A percentile compares a stretch with the other conserved stretches of the same genome.
Evolutionary conservation across 1,140 invertebrate genomes (phyloP).

Genomic region (Drosophila tsacasi): DNA sequence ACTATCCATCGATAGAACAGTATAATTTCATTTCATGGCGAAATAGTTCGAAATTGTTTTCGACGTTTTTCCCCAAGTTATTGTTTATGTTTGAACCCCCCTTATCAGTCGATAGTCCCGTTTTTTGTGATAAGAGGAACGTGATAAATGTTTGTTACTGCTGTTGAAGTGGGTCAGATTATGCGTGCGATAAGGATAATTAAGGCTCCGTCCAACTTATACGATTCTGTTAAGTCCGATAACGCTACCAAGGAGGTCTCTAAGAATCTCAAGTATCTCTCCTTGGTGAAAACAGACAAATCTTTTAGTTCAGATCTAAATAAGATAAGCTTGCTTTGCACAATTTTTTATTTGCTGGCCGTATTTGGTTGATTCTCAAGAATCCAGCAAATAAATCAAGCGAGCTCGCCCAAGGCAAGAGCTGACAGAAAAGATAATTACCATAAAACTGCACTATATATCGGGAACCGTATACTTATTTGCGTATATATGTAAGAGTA

Average conservation of each 20-base stretch:
- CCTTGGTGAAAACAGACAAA: not conserved
- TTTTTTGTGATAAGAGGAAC: slow-evolving; percentile 26
- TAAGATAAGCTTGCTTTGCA: not conserved
- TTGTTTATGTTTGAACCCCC: slow-evolving; percentile 31
- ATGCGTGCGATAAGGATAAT: slow-evolving; percentile 31
- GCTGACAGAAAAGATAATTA: slow-evolving; percentile 62
- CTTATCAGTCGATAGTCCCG: slow-evolving; percentile 25
- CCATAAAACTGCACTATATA: slow-evolving; percentile 51
- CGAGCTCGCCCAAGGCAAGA: slow-evolving; percentile 40
- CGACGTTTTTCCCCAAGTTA: not conserved
- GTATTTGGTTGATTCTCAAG: slow-evolving; percentile 35
- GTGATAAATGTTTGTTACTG: slow-evolving; percentile 26
- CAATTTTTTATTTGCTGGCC: slow-evolving; percentile 25
- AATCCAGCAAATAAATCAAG: slow-evolving; percentile 62
- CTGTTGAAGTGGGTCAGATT: slow-evolving; percentile 27
- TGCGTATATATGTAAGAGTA: slow-evolving; percentile 11
- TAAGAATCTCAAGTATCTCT: not conserved
- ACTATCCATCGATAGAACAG: not conserved
- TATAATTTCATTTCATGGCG: slow-evolving; percentile 27
- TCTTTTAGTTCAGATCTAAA: not conserved
- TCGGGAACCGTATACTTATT: slow-evolving; percentile 11
- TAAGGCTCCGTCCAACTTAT: slow-evolving; percentile 1
- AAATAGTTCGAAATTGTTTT: slow-evolving; percentile 27
- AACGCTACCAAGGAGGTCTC: not conserved
- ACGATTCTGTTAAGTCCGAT: not conserved